Conservation (phyloP, 2,888 invertebrate species). For the Eurytoma adleriae region DNA sequence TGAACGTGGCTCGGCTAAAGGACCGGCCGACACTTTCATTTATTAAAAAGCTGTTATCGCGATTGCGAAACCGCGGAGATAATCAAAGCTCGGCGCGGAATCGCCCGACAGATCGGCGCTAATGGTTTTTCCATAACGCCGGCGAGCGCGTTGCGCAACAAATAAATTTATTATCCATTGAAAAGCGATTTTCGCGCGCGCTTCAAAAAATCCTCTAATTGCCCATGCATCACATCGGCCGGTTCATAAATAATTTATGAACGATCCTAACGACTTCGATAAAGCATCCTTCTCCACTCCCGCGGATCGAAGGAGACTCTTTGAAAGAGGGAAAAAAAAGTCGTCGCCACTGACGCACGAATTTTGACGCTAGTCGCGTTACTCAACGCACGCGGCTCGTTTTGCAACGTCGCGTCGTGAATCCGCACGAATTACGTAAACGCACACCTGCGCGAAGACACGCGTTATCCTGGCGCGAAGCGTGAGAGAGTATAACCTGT, state of each 20-base stretch:
- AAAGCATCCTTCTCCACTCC: constrained; percentile 8
- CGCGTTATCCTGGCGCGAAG: not conserved
- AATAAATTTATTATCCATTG: constrained; percentile 26
- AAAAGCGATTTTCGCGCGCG: constrained; percentile 34
- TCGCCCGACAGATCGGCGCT: not conserved
- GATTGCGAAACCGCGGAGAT: not conserved
- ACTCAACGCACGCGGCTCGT: constrained; percentile 2
- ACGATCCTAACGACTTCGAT: constrained; percentile 18
- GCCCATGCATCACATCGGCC: constrained; percentile 6
- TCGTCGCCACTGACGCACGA: not conserved
- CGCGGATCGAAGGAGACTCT: not conserved
- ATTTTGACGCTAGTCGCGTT: constrained; percentile 31
- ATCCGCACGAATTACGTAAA: constrained; percentile 8
- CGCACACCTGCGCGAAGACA: not conserved
- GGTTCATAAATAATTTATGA: constrained; percentile 39
- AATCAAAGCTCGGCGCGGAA: not conserved
- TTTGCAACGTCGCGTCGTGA: not conserved
- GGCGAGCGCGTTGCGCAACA: not conserved
- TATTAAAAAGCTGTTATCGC: no score
- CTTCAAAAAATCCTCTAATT: constrained; percentile 25
- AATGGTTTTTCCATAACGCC: constrained; percentile 15
- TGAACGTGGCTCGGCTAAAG: no score
- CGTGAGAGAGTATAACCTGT: constrained; percentile 28
- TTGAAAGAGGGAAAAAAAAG: not conserved
- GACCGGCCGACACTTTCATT: no score